Evolutionary conservation across 2,113 vertebrate genomes (phyloP), one percentile per base, ranked within the genome.

Genomic region (Aythya baeri): DNA sequence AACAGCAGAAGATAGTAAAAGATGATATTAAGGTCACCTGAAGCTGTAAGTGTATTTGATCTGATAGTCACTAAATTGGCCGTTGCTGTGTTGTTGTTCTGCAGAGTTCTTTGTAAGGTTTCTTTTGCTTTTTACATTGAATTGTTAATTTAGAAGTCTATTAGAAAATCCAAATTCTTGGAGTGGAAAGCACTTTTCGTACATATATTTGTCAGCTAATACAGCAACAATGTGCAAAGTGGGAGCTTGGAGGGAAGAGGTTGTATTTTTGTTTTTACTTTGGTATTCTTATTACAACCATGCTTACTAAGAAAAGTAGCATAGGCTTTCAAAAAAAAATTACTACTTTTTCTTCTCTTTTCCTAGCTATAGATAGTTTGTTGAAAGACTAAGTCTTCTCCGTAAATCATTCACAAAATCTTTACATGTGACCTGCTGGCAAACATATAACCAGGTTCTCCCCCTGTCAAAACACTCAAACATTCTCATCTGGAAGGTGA

Each of bases 261-360:
- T 7, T 55, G 9, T 7, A 22, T 93, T n/a, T 49, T 22, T 34
- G 43, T 5, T 49, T 70, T 41, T 63, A 25, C 75, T 79, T 72
- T 59, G 15, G 7, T 16, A 36, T 27, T 44, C 46, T 87, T 83
- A 29, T 7, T 9, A 50, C 50, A 70, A 58, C 36, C 59, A 2
- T 49, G 17, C 54, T 88, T 86, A 59, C 15, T 89, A 38, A 31
- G 16, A 68, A 73, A 13, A 52, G 5, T 65, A 86, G 41, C 9
- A 25, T 6, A 74, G 3, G 12, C 4, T 62, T 54, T 86, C 1
- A 38, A 79, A 79, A 41, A 1, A 62, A 20, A 27, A 27, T 18
- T 46, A 11, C 1, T 49, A 1, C 1, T 8, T 54, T 34, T 2
- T 1, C 1, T 3, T 2, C 20, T 7, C 49, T 75, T 72, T 36